phyloP scores from a whole-genome alignment of 37 sponge, comb jelly and placozoan species.

The Hormiphora californensis region DNA sequence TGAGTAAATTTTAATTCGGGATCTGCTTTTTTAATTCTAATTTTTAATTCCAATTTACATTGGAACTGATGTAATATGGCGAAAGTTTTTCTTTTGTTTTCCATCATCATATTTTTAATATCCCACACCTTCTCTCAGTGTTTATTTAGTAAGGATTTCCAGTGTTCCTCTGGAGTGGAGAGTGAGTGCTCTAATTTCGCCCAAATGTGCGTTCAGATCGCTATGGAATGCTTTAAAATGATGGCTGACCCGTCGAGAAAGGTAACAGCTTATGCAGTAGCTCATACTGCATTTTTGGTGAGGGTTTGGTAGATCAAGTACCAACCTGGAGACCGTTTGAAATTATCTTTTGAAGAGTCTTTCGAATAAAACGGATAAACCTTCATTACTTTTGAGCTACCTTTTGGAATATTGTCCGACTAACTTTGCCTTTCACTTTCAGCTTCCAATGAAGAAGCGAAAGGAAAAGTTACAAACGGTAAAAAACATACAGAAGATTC shows the following conservation, averaged over 20 bases:
- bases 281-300: too few relatives aligned
- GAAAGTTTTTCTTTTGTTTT: too few relatives aligned
- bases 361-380: too few relatives aligned
- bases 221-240: background rate
- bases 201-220: slow-evolving; percentile 12
- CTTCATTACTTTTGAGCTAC: too few relatives aligned
- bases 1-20: too few relatives aligned
- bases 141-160: slow-evolving; percentile 22
- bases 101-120: too few relatives aligned
- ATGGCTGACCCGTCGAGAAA: slow-evolving; percentile 14
- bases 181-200: slow-evolving; percentile 4
- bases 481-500: background rate
- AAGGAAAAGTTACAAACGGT: background rate
- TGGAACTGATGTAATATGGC: too few relatives aligned
- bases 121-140: slow-evolving; percentile 17
- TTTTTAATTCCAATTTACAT: too few relatives aligned
- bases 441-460: slow-evolving; percentile 23
- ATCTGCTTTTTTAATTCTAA: too few relatives aligned
- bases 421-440: background rate
- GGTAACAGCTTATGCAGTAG: background rate
- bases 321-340: too few relatives aligned
- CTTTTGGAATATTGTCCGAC: background rate
- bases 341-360: too few relatives aligned
- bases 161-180: background rate
- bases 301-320: too few relatives aligned